phyloP scores from a whole-genome alignment of 2,797 vertebrate species.

The Smutsia temminckii region DNA sequence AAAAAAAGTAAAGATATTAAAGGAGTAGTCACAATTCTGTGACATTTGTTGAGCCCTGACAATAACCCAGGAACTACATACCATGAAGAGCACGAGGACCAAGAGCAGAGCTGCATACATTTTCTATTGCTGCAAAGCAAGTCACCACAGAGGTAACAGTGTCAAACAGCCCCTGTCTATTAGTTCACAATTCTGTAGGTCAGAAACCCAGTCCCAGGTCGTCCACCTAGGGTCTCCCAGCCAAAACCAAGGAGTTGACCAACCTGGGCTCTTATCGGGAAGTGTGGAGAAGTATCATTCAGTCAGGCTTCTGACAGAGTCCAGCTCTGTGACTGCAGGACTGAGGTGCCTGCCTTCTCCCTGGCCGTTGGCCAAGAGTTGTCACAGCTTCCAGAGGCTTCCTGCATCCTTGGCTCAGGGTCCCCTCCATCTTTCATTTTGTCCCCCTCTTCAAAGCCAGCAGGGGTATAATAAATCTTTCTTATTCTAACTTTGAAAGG shows the following conservation, averaged over 20 bases:
- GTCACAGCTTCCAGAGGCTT: neutral
- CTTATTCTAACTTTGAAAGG: neutral
- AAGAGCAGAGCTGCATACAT: accelerated
- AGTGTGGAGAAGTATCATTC: neutral
- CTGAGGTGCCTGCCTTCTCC: neutral
- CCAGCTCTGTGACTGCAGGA: neutral
- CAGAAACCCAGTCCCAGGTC: neutral
- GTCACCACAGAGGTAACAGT: too few relatives aligned
- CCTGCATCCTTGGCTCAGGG: neutral
- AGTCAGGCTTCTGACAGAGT: accelerated
- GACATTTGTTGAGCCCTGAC: neutral
- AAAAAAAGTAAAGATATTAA: neutral
- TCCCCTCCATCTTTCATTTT: neutral
- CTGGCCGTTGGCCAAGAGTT: accelerated
- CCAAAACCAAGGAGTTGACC: neutral
- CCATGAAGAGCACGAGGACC: neutral
- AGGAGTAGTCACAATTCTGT: neutral
- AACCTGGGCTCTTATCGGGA: too few relatives aligned
- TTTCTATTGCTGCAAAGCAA: neutral
- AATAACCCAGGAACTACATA: neutral
- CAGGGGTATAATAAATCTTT: accelerated
- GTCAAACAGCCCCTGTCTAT: neutral
- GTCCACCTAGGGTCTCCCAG: neutral
- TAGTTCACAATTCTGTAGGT: neutral
- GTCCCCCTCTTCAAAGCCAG: neutral